Base-by-base conservation (phyloP, 2,888 invertebrate genomes). In the Leptopterna dolabrata region DNA sequence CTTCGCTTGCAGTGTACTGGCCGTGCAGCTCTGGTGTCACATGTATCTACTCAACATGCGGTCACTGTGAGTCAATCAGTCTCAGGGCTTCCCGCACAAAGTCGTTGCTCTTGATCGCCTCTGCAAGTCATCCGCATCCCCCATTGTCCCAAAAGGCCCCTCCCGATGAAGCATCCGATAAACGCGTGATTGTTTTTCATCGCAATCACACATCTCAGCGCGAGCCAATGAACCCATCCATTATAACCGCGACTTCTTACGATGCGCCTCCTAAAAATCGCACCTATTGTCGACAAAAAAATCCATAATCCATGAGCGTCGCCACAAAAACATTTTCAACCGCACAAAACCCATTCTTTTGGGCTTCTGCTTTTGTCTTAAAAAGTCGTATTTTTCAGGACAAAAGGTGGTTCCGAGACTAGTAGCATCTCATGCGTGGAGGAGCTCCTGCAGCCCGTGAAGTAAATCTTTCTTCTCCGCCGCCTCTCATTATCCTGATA, bases 371-470 rank as follows among this genome's bases (percentile, higher is more conserved):
- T 63, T 63, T 63, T 63, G 63, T 63, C 63, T 63, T 63, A 63
- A 63, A 63, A 63, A 27, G 63, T 63, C 63, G 27, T 63, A n/a
- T 63, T 63, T 63, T 24, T 63, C 63, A 13, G 24, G 63, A 63
- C 63, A 63, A 63, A 63, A 63, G 63, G 63, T 19, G n/a, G 16
- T 51, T 45, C 63, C 4, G 63, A 27, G 63, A 63, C 24, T 63
- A 63, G 63, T 63, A 63, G 63, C 63, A 63, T 78, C 78, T 45
- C 78, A 78, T 78, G 78, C 78, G 41, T 43, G 78, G 78, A 78
- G 19, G 78, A 24, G 45, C 45, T 73, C 78, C 19, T 36, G 0
- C 78, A 24, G 78, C 9, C 78, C 78, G 78, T 78, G 78, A 78
- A 78, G 78, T 45, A 43, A 78, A 78, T 78, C 78, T 45, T 78